Evolutionary conservation across 2,888 invertebrate genomes (phyloP), one percentile per base, ranked within the genome.

Genomic region (Caenorhabditis japonica): DNA sequence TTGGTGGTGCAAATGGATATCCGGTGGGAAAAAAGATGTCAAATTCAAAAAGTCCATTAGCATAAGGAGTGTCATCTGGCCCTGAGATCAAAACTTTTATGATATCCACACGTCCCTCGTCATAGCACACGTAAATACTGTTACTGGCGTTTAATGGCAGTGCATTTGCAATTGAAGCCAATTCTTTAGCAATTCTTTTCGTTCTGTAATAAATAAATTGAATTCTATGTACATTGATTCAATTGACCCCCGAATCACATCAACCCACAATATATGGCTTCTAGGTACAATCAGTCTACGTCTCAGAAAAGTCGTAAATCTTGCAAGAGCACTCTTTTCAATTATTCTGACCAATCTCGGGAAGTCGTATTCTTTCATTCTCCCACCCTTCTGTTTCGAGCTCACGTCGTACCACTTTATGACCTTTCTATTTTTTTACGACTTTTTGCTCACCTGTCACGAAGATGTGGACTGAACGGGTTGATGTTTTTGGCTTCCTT

Each of bases 11-110:
- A 64, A 91, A 90, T 0, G 91, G 91, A 79, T 91, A 91, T 77
- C 89, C 76, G 70, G 76, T 76, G n/a, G 87, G 87, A 75, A 88
- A 87, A 73, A 87, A 87, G 17, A 87, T 77, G 51, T 88, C 87
- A 56, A 87, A 87, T 59, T 87, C 89, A 84, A 90, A 90, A 53
- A 89, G 88, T 3, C 90, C 90, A 46, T 90, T 90, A 85, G 91
- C 91, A 79, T 92, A 92, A 1, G 91, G 91, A 4, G 91, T 92
- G 78, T 91, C 91, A 86, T 90, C 30, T 90, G 85, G 85, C 39
- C 85, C 85, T 19, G 82, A 80, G n/a, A 85, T 86, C 4, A 85
- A 66, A 5, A 85, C 84, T 56, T 86, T 86, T 59, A 86, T 74
- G 17, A 86, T 83, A 56, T 86, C 86, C 60, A 82, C 83, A 15